Base-by-base conservation (phyloP, 2,113 vertebrate species). In the Glareola pratincola region DNA sequence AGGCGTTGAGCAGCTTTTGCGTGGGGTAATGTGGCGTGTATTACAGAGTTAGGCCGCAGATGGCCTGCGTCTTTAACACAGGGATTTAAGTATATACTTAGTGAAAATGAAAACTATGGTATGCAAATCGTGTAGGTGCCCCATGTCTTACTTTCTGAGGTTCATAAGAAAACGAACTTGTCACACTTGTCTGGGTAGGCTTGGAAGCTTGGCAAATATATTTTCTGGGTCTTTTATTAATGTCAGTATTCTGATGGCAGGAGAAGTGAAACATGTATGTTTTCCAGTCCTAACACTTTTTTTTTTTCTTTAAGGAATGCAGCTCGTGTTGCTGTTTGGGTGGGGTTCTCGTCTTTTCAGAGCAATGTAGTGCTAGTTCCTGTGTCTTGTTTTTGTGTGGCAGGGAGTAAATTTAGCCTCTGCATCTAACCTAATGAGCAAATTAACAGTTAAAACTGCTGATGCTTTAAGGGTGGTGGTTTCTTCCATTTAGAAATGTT, bases 21-120 rank as follows among this genome's bases (percentile, higher is more conserved):
- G 6, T 51, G 37, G 9, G 45, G 27, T 39, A 6, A 8, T 2
- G 60, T 1, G 2, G 10, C 1, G 1, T 10, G 15, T 67, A 8
- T 83, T 29, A 27, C 30, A 3, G 34, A 30, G 60, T 21, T 74
- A 87, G 96, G 90, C 87, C 10, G 1, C 9, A 5, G n/a, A 37
- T 12, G 66, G 83, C 77, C 84, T 63, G 16, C 15, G 4, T 34
- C 19, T 62, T 19, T 71, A 37, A 77, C 17, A 4, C 0, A 1
- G 50, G 14, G 7, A 5, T 76, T 67, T 23, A 26, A 47, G 39
- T 34, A 4, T 41, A 3, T 64, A 7, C 7, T 30, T 24, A 15
- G 4, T 41, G 39, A 21, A 74, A 26, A 37, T 17, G 43, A 57
- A 63, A 79, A 68, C 16, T 37, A 2, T 0, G 4, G 5, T 34